phyloP scores from a whole-genome alignment of 2,797 vertebrate genomes.

The Mormyrus proboscirostris region DNA sequence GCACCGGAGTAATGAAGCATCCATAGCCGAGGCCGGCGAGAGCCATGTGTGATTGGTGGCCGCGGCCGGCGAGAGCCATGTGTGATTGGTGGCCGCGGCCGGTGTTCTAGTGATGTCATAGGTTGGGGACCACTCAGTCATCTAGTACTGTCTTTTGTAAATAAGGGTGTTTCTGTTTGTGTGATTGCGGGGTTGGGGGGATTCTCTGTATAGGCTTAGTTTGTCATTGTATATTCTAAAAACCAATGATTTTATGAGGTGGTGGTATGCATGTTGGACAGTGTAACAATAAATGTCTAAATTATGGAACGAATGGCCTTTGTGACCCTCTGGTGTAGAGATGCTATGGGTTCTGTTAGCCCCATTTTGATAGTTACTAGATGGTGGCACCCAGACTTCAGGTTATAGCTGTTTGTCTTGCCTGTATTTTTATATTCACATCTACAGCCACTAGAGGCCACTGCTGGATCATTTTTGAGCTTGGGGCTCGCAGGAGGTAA shows the following conservation, averaged over 20 bases:
- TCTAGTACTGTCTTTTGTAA: conserved; percentile 45
- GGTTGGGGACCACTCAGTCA: conserved; percentile 32
- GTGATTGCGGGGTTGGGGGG: conserved; percentile 3
- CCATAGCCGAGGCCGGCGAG: not conserved
- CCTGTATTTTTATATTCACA: not conserved
- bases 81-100: conserved; percentile 25
- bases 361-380: not conserved
- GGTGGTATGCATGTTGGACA: conserved; percentile 61
- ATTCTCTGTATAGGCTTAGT: conserved; percentile 39
- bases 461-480: not conserved
- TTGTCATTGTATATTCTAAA: conserved; percentile 49
- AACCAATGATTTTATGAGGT: conserved; percentile 33
- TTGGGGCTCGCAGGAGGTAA: not conserved
- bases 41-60: conserved; percentile 23
- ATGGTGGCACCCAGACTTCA: not conserved
- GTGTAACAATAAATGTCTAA: conserved; percentile 53
- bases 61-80: conserved; percentile 2
- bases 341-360: not conserved
- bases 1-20: conserved; percentile 20
- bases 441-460: not conserved
- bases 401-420: not conserved
- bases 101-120: conserved; percentile 36
- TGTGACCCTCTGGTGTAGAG: not conserved
- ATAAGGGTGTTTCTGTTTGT: conserved; percentile 38
- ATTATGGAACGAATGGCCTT: conserved; percentile 40